Base-by-base conservation (phyloP, 2,888 invertebrate species). In the Drosophila diplacantha region DNA sequence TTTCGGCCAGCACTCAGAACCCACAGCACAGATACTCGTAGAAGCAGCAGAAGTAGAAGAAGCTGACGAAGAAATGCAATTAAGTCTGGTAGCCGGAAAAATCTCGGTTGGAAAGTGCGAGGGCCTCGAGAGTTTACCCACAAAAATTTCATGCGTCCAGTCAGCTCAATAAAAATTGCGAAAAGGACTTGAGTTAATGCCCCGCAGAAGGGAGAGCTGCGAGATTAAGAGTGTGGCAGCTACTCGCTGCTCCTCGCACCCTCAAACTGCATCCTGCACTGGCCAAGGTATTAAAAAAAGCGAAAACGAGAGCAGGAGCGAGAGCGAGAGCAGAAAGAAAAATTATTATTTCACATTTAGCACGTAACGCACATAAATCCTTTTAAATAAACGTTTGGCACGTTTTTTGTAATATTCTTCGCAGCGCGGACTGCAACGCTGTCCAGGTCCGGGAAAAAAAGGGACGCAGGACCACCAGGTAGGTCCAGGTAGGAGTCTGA, bases 371-470 rank as follows among this genome's bases (percentile, higher is more conserved):
- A 82, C 83, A 83, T 84, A 83, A 83, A 83, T 83, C 84, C 84
- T 84, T 81, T 83, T 84, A 83, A 83, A 84, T 84, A 84, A 84
- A 81, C 83, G 81, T 81, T 84, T 83, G 83, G 83, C 83, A 83
- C 83, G 83, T 83, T 84, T 84, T 84, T 81, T 83, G 80, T 81
- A 77, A 77, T 69, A 71, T 74, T 76, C 74, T 63, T 61, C 31
- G 31, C 61, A 54, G 53, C 32, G 37, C 49, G 55, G 35, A 43
- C 57, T 53, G 39, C 76, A 56, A 56, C 63, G 59, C 31, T 29
- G 54, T 51, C 53, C 50, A 51, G 34, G 34, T 32, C 44, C 22
- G 44, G 31, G 5, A 14, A 55, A 44, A 44, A 18, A 44, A 29
- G 8, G 57, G 29, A 56, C 57, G 37, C 56, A 44, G 57, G 58